phyloP scores from a whole-genome alignment of 2,888 invertebrate species.

The Cantharis flavilabris region DNA sequence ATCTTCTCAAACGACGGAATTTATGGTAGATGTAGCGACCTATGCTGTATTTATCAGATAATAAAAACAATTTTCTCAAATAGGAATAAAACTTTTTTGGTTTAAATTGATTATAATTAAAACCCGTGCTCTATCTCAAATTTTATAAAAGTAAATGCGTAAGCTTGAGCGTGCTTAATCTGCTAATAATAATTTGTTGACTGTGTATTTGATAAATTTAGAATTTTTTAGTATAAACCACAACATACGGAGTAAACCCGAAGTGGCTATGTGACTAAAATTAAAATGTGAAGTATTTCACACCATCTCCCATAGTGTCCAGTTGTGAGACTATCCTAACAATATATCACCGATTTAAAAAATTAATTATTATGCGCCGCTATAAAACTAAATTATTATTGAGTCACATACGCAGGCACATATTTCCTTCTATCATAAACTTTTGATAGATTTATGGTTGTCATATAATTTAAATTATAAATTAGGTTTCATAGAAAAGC shows the following conservation, averaged over 20 bases:
- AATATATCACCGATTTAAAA: not conserved
- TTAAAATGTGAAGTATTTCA: not conserved
- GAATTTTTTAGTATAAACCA: not conserved
- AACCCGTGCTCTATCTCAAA: not conserved
- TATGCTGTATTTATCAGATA: not conserved
- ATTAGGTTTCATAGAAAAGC: conserved; percentile 18
- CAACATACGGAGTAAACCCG: no score
- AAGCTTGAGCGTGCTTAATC: not conserved
- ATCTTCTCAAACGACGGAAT: not conserved
- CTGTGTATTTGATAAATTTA: not conserved
- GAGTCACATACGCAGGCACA: not conserved
- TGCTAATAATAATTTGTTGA: not conserved
- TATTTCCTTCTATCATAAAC: conserved; percentile 2
- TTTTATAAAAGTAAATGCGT: not conserved
- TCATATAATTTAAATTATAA: conserved; percentile 9
- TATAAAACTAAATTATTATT: not conserved
- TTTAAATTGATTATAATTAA: not conserved
- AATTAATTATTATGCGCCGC: not conserved
- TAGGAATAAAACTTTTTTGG: not conserved
- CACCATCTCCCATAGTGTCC: not conserved
- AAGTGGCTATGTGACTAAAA: not conserved
- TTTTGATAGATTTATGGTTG: conserved; percentile 10
- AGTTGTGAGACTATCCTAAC: not conserved
- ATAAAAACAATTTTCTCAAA: not conserved
- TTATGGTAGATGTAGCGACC: no score